phyloP scores from a whole-genome alignment of 2,113 vertebrate species.

The Amphilophus citrinellus region DNA sequence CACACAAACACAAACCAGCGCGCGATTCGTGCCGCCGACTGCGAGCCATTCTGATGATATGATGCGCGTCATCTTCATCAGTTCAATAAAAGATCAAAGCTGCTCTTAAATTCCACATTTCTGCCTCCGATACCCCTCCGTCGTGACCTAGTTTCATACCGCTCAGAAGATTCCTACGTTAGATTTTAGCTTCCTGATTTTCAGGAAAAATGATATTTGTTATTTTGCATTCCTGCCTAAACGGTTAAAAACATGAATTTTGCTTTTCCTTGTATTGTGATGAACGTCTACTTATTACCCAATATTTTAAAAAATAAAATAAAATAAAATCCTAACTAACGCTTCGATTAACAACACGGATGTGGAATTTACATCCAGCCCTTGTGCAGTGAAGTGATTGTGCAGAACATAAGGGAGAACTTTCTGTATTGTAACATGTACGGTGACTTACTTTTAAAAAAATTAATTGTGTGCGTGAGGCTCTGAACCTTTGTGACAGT shows the following conservation, averaged over 20 bases:
- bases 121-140: background rate
- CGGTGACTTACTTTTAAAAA: background rate
- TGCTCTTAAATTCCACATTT: background rate
- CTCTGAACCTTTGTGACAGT: constrained; percentile 24
- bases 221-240: background rate
- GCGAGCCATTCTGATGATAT: background rate
- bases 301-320: background rate
- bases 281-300: background rate
- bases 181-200: background rate
- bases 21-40: background rate
- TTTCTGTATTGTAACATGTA: background rate
- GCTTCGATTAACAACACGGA: background rate
- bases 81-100: background rate
- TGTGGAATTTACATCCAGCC: constrained; percentile 8
- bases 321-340: background rate
- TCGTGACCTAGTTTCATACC: background rate
- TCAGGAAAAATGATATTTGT: background rate
- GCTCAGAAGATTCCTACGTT: background rate
- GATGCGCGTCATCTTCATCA: background rate
- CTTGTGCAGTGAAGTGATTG: constrained; percentile 29
- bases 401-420: background rate
- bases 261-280: background rate
- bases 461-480: background rate
- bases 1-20: background rate
- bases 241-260: background rate